These are phyloP conservation scores for Bombus pascuorum DNA, from an alignment of 1,140 invertebrate genomes.

Conservation along the genomic window DNA sequence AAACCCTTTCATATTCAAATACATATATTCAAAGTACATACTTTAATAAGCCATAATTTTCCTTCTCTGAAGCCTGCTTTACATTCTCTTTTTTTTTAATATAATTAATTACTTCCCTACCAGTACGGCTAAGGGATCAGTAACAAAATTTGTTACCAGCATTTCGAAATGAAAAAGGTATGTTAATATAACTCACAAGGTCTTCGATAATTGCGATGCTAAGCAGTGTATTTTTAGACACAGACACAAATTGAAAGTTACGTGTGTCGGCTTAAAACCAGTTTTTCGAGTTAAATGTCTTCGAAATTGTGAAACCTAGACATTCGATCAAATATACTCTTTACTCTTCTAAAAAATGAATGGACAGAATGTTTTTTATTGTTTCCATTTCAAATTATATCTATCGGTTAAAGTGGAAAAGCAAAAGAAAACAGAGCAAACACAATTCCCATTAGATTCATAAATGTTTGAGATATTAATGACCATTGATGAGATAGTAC, in stretches of 20 bases:
- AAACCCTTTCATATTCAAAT: background rate
- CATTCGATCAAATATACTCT: background rate
- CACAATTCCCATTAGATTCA: too few relatives aligned
- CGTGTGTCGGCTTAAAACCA: background rate
- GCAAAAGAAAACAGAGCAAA: too few relatives aligned
- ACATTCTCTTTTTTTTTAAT: background rate
- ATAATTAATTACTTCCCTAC: background rate
- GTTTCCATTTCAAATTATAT: background rate
- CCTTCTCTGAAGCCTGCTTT: background rate
- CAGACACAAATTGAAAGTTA: background rate
- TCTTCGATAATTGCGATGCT: constrained; percentile 1
- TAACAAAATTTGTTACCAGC: background rate
- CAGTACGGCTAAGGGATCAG: too few relatives aligned
- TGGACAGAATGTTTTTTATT: background rate
- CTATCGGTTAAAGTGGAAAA: too few relatives aligned
- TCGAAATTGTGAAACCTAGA: background rate
- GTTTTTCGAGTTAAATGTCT: constrained; percentile 10
- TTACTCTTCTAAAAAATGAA: background rate
- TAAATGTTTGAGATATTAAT: too few relatives aligned
- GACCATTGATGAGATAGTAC: too few relatives aligned
- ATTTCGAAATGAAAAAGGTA: background rate
- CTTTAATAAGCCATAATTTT: background rate
- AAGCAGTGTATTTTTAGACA: constrained; percentile 2
- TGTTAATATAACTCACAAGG: background rate
- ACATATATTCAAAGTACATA: background rate